Percentiles rank a stretch among this genome's conserved stretches.
phyloP scores from a whole-genome alignment of 2,888 invertebrate genomes.

The Glyphotaelius pellucidus region DNA sequence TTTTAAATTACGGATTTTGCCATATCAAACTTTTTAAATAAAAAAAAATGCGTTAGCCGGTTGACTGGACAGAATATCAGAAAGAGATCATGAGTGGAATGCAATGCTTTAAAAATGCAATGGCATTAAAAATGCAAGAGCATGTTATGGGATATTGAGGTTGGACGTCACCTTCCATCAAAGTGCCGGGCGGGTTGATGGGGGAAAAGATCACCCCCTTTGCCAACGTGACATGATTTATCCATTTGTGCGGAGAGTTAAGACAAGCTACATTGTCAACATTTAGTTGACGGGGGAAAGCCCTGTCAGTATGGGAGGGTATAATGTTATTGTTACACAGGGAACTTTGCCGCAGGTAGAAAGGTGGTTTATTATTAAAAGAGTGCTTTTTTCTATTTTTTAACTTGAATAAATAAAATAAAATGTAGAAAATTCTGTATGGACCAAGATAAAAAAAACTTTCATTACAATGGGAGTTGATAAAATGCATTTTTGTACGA shows the following conservation, averaged over 20 bases:
- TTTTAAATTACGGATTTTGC: not conserved
- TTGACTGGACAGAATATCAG: not conserved
- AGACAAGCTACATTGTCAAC: constrained; percentile 8
- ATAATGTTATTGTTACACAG: not conserved
- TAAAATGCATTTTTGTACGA: no score
- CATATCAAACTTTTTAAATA: not conserved
- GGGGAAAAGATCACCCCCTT: constrained; percentile 42
- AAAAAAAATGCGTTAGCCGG: not conserved
- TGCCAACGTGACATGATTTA: constrained; percentile 60
- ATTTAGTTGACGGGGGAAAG: constrained; percentile 11
- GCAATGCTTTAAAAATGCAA: not conserved
- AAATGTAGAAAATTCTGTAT: no score
- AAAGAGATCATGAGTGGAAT: not conserved
- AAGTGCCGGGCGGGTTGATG: constrained; percentile 47
- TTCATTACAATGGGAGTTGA: no score
- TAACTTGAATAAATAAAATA: no score
- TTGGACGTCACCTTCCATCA: not conserved
- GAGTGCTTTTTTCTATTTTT: not conserved
- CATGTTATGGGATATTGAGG: not conserved
- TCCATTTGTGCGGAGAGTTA: constrained; percentile 55
- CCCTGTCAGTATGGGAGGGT: not conserved
- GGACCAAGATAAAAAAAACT: no score
- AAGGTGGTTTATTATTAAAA: not conserved
- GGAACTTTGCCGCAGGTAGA: not conserved
- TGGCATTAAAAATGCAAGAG: not conserved